phyloP scores from a whole-genome alignment of 2,113 vertebrate genomes.

The Oenanthe melanoleuca region DNA sequence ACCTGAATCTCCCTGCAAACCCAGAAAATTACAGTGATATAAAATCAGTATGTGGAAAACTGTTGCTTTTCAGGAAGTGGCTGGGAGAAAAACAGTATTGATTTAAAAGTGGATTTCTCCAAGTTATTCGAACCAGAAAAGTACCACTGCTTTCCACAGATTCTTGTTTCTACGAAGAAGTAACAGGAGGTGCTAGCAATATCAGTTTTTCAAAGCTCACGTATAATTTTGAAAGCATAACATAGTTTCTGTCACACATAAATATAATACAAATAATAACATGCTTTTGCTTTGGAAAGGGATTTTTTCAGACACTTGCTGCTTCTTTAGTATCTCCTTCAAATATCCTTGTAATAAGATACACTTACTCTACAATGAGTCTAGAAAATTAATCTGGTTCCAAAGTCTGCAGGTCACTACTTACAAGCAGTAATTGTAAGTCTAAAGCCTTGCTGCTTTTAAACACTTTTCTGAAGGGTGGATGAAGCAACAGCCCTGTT shows the following conservation, averaged over 20 bases:
- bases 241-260: background rate
- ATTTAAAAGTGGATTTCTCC: background rate
- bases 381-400: conserved; percentile 26
- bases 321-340: conserved; percentile 14
- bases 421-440: background rate
- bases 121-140: background rate
- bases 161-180: background rate
- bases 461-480: background rate
- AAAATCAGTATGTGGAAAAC: background rate
- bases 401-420: conserved; percentile 14
- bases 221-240: background rate
- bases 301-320: background rate
- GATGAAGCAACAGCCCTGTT: background rate
- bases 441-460: background rate
- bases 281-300: background rate
- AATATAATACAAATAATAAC: background rate
- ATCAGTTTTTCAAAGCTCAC: background rate
- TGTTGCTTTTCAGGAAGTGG: background rate
- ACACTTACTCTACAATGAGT: background rate
- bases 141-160: background rate
- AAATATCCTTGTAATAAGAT: background rate
- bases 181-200: background rate
- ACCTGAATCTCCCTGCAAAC: background rate
- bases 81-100: background rate
- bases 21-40: background rate